Base-by-base conservation (phyloP, 2,113 vertebrate genomes). In the Camelus dromedarius region DNA sequence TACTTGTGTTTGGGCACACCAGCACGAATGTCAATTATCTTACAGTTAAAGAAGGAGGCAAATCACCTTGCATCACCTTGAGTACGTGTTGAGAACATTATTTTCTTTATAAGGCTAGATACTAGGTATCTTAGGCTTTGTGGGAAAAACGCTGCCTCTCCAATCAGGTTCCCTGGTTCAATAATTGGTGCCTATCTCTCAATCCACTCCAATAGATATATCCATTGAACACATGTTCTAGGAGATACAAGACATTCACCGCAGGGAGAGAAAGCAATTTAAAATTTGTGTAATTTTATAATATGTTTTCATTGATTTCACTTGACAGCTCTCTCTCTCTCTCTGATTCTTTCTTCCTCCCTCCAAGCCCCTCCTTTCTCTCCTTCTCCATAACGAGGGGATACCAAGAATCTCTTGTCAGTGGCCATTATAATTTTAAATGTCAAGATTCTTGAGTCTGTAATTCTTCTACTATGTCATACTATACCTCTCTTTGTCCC, bases 401-500 rank as follows among this genome's bases (percentile, higher is more conserved):
- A 60, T 3, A 1, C 19, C 54, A 87, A 48, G 38, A 13, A 2
- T 1, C 30, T 52, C 30, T 91, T 79, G 20, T 80, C 35, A 73
- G 10, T 35, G 3, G 0, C 5, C 7, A 24, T 38, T 91, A 5
- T 42, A 89, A 73, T 90, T 73, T 62, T 85, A 62, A 69, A 90
- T 24, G 54, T 38, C 30, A 93, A 13, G 12, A 13, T 85, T 15
- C 5, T 76, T 60, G 28, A 13, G 0, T 60, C 54, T 75, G 0
- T 56, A 66, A 26, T 75, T 48, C 81, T 84, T 60, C 22, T 89
- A 42, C 46, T 67, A 48, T 60, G 38, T 26, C 8, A 58, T 64
- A 38, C 9, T 67, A 0, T 54, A 54, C 1, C 0, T 10, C 1
- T 1, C 0, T 73, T 32, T 8, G 50, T 81, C 1, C 30, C 4